Base-by-base conservation (phyloP, 1,140 invertebrate genomes). In the Nasonia vitripennis region DNA sequence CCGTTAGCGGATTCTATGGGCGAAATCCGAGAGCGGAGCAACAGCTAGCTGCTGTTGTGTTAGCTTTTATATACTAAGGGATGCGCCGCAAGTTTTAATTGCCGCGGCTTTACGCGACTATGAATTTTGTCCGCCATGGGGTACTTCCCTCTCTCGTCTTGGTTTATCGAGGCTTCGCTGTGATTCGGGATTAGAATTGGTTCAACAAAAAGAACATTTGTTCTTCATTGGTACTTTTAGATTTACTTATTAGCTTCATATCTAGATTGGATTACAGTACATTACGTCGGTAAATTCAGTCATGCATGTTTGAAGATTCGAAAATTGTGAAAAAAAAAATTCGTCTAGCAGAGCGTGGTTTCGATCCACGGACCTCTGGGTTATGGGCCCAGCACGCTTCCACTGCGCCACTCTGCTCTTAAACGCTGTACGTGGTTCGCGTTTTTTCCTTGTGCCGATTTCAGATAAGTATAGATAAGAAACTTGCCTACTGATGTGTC, bases 301-400 rank as follows among this genome's bases (percentile, higher is more conserved):
- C 20, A 70, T 23, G 27, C 17, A 14, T 70, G 27, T 70, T 70
- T 31, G 27, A 70, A 68, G 20, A 3, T 68, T 68, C 9, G 67
- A 2, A 68, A 68, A 68, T n/a, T n/a, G 7, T 68, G 9, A 68
- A 68, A 68, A 68, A 68, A 37, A 37, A 37, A 37, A 6, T 37
- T 20, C n/a, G 6, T 67, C 96, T 97, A 97, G 96, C 96, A 97
- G 96, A 97, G 95, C 96, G 96, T 97, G 95, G 96, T 97, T 97
- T 97, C 97, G 97, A 98, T 97, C 97, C 95, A 97, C 97, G 96
- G 96, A 98, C 97, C 97, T 98, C 97, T 98, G 97, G 97, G 97
- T 98, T 98, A 98, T 98, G 97, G 97, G 97, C 97, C 97, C 97
- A 98, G 97, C 97, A 97, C 97, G 97, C 96, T 98, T 97, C 97